A percentile compares a stretch with the other conserved stretches of the same genome.
Evolutionary conservation across 2,113 vertebrate species (phyloP).

Genomic region (Rousettus leschenaultii): DNA sequence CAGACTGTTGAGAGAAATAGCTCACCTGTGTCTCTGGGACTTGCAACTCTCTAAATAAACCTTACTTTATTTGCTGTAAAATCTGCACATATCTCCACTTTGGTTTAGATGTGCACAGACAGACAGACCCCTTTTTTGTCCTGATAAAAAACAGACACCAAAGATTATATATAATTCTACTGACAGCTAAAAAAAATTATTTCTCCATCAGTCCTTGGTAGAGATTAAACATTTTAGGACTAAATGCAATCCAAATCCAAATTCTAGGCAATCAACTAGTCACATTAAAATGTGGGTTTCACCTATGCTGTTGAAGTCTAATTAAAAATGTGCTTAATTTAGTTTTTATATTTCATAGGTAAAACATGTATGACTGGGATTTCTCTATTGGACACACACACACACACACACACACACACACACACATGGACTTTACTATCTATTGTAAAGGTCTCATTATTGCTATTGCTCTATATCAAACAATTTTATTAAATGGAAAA

Average conservation of each 20-base stretch:
- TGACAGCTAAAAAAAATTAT: background rate
- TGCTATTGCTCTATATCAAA: background rate
- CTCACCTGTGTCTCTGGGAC: too few species aligned
- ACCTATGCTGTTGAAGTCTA: background rate
- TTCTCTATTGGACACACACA: background rate
- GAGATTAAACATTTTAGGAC: background rate
- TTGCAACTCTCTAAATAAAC: too few species aligned
- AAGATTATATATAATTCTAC: background rate
- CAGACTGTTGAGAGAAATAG: too few species aligned
- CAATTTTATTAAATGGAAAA: background rate
- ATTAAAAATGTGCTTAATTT: background rate
- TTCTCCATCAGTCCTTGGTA: background rate
- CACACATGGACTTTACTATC: background rate
- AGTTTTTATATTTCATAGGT: background rate
- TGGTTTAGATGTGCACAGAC: too few species aligned
- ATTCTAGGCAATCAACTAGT: background rate
- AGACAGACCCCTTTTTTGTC: too few species aligned
- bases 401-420: background rate
- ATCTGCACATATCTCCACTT: too few species aligned
- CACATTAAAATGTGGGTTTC: background rate
- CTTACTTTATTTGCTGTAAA: too few species aligned
- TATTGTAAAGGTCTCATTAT: background rate
- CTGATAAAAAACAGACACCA: background rate
- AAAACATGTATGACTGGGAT: background rate
- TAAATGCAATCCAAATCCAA: background rate